Conservation (phyloP, 2,888 invertebrate species). For the Drosophila neonasuta region DNA sequence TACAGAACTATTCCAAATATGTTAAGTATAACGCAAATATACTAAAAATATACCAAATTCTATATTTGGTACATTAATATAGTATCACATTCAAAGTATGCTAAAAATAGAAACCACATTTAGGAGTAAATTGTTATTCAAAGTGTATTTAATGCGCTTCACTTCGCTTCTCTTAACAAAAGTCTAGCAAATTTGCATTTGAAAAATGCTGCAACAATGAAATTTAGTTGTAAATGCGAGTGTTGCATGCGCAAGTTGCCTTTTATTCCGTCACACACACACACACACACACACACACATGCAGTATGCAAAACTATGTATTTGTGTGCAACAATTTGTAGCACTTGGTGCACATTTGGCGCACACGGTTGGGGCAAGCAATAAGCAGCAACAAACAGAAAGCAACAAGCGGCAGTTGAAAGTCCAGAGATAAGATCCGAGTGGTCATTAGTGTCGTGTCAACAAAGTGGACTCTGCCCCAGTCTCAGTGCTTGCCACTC, state of each 20-base stretch:
- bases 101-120: too few relatives aligned
- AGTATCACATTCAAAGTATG: too few relatives aligned
- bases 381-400: constrained; percentile 50
- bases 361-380: constrained; percentile 19
- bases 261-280: background rate
- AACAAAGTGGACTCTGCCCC: constrained; percentile 54
- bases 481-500: background rate
- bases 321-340: constrained; percentile 44
- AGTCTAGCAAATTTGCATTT: background rate
- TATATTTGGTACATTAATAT: too few relatives aligned
- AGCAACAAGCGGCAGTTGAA: constrained; percentile 32
- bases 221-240: constrained; percentile 17
- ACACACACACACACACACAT: too few relatives aligned
- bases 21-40: too few relatives aligned
- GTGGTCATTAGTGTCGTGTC: constrained; percentile 77
- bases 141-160: too few relatives aligned
- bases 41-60: too few relatives aligned
- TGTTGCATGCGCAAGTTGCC: constrained; percentile 10
- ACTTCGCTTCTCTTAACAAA: background rate
- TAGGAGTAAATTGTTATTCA: too few relatives aligned
- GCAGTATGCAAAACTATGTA: constrained; percentile 36
- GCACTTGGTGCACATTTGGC: constrained; percentile 31
- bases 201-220: constrained; percentile 36
- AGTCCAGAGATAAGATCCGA: constrained; percentile 69
- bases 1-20: too few relatives aligned